These are phyloP conservation scores for Chromobotia macracanthus DNA, from an alignment of 2,797 vertebrate genomes.

Conservation along the genomic window DNA sequence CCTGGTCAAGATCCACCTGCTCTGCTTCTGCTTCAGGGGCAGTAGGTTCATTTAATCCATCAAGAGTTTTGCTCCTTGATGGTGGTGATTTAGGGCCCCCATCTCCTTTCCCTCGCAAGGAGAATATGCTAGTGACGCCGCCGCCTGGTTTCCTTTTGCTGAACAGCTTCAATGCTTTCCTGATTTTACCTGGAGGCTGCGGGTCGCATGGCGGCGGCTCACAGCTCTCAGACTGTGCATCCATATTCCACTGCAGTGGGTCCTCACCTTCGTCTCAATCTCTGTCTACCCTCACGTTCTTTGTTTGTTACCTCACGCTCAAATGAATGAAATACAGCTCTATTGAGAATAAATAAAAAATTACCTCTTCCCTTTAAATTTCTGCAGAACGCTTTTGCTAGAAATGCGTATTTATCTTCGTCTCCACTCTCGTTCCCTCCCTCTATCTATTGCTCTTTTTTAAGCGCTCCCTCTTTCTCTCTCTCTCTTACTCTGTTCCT, in stretches of 20 bases:
- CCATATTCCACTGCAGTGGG: constrained; percentile 79
- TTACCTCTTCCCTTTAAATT: constrained; percentile 22
- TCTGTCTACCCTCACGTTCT: constrained; percentile 35
- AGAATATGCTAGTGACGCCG: constrained; percentile 88
- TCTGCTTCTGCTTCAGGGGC: constrained; percentile 65
- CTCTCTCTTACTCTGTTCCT: constrained; percentile 68
- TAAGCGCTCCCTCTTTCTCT: constrained; percentile 59
- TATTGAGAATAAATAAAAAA: constrained; percentile 42
- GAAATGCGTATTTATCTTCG: constrained; percentile 42
- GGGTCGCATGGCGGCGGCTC: constrained; percentile 86
- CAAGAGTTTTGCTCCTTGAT: constrained; percentile 84
- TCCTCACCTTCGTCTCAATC: constrained; percentile 42
- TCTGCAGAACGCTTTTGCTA: constrained; percentile 34
- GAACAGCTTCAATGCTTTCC: constrained; percentile 96
- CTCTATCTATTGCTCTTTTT: constrained; percentile 65
- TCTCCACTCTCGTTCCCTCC: constrained; percentile 50
- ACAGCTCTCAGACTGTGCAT: constrained; percentile 86
- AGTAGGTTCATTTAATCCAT: constrained; percentile 85
- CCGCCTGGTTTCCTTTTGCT: constrained; percentile 89
- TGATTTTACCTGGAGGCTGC: constrained; percentile 91
- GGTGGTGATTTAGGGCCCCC: constrained; percentile 83
- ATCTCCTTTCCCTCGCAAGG: constrained; percentile 87
- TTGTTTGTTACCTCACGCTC: constrained; percentile 13
- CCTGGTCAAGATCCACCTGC: constrained; percentile 69
- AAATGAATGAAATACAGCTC: constrained; percentile 15